Percentiles rank a stretch among this genome's conserved stretches.
These are phyloP conservation scores for Gobiocypris rarus DNA, from an alignment of 2,113 vertebrate species.

Conservation along the genomic window DNA sequence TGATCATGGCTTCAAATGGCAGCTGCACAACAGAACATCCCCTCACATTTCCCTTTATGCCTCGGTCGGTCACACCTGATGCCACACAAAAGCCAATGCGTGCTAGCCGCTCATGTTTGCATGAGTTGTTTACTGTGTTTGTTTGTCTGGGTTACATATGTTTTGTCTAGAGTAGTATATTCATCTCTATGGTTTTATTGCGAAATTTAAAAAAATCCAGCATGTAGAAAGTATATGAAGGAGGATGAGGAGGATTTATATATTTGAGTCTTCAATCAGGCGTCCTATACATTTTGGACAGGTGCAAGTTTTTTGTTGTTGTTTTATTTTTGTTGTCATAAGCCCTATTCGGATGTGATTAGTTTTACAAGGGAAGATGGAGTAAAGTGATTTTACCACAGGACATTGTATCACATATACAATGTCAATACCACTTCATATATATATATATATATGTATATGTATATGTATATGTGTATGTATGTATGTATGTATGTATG, in stretches of 20 bases:
- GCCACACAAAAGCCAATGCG: slow-evolving; percentile 14
- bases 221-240: background rate
- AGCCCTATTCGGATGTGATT: no score
- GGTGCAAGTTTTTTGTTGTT: background rate
- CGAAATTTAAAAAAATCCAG: background rate
- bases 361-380: no score
- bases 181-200: background rate
- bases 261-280: background rate
- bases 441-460: no score
- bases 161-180: slow-evolving; percentile 8
- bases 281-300: background rate
- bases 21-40: slow-evolving; percentile 53
- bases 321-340: background rate
- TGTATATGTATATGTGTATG: no score
- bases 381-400: no score
- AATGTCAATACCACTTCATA: no score
- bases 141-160: background rate
- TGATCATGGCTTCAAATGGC: slow-evolving; percentile 45
- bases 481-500: no score
- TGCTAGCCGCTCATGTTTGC: background rate
- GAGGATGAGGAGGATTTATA: background rate
- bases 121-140: slow-evolving; percentile 2
- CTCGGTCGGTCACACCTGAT: slow-evolving; percentile 25
- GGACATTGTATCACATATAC: no score
- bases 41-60: slow-evolving; percentile 29